These are phyloP conservation scores for Probosciger aterrimus DNA, from an alignment of 2,113 vertebrate species.

Conservation along the genomic window DNA sequence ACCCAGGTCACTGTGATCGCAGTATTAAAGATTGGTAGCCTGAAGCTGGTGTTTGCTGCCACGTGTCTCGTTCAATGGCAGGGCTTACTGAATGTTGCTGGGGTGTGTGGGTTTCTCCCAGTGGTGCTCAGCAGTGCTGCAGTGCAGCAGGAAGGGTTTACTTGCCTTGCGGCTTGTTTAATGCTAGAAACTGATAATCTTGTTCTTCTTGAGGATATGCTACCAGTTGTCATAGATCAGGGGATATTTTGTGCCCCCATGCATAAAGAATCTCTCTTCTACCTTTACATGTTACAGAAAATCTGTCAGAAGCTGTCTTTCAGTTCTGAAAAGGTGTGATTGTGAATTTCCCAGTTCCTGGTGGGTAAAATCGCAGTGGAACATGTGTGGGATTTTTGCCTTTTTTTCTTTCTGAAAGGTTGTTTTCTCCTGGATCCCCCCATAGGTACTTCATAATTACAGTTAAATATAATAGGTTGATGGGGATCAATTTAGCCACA, in stretches of 20 bases:
- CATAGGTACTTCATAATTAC: fast-evolving
- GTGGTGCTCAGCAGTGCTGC: neutral
- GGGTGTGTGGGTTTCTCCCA: neutral
- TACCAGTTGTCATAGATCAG: neutral
- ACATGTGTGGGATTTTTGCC: neutral
- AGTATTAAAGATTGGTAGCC: fast-evolving
- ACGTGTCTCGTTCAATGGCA: neutral
- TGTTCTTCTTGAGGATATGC: neutral
- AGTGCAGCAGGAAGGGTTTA: neutral
- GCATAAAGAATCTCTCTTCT: neutral
- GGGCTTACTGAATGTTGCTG: neutral
- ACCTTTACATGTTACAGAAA: fast-evolving
- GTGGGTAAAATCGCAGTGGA: neutral
- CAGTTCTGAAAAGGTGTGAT: neutral
- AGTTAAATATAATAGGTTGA: neutral
- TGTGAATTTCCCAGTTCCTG: neutral
- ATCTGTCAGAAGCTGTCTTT: neutral
- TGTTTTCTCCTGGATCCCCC: neutral
- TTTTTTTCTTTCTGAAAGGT: neutral
- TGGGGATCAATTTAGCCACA: neutral
- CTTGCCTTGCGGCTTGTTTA: neutral
- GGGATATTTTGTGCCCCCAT: neutral
- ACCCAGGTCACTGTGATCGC: neutral
- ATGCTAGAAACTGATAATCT: neutral
- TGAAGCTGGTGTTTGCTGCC: neutral